Conservation (phyloP, 1,140 invertebrate species). For the Zaprionus inermis region DNA sequence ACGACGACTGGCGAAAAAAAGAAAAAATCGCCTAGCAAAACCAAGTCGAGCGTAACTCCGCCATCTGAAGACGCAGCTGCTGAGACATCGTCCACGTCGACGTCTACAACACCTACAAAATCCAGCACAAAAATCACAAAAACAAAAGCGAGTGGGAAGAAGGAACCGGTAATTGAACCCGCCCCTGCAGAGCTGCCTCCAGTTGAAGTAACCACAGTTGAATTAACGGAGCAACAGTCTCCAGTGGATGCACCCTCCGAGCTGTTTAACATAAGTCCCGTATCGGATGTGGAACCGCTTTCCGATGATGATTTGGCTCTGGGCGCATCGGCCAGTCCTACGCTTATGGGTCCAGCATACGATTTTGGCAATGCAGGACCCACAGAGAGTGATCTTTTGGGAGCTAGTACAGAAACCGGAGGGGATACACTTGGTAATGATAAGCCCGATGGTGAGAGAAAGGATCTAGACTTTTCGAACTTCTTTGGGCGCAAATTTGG, state of each 20-base stretch:
- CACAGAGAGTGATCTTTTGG: constrained; percentile 53
- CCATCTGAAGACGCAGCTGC: constrained; percentile 1
- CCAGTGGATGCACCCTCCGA: constrained; percentile 54
- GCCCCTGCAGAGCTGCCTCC: constrained; percentile 6
- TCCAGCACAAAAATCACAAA: constrained; percentile 32
- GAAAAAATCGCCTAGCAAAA: constrained; percentile 51
- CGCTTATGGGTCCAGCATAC: constrained; percentile 56
- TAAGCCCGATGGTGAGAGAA: constrained; percentile 16
- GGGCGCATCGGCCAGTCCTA: constrained; percentile 86
- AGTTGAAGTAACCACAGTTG: constrained; percentile 32
- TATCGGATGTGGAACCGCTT: constrained; percentile 69
- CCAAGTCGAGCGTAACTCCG: constrained; percentile 25
- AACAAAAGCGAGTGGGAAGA: constrained; percentile 21
- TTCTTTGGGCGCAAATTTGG: constrained; percentile 62
- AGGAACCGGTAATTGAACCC: not conserved
- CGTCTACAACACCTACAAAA: constrained; percentile 25
- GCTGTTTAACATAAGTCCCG: constrained; percentile 71
- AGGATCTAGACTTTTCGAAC: constrained; percentile 30
- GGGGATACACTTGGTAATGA: constrained; percentile 17
- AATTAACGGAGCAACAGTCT: constrained; percentile 27
- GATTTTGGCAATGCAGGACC: constrained; percentile 42
- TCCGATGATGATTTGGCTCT: constrained; percentile 85
- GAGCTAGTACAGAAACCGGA: constrained; percentile 3
- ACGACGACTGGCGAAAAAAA: constrained; percentile 56
- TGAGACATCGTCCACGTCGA: not conserved